These are phyloP conservation scores for Lissonota sp. DNA, from an alignment of 2,888 invertebrate genomes.

Conservation along the genomic window DNA sequence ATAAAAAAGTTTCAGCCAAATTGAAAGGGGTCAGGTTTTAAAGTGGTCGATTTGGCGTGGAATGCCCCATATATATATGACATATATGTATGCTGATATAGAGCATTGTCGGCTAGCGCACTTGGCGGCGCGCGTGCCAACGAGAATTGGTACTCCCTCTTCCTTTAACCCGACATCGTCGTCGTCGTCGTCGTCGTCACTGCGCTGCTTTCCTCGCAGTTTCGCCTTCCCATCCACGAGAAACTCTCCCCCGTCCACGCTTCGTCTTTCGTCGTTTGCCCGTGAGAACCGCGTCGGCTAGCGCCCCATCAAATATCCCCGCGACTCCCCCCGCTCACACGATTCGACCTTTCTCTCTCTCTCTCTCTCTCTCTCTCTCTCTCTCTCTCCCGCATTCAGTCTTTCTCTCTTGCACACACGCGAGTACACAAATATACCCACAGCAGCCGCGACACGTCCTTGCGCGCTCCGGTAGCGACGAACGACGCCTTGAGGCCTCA, in stretches of 20 bases:
- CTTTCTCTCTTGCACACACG: conserved; percentile 66
- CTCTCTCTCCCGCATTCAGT: conserved; percentile 57
- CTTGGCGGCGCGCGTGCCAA: conserved; percentile 82
- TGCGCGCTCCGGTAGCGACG: conserved; percentile 68
- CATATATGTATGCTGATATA: conserved; percentile 15
- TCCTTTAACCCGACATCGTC: conserved; percentile 49
- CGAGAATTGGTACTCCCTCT: conserved; percentile 70
- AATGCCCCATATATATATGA: background rate
- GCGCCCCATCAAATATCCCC: conserved; percentile 44
- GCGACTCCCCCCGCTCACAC: conserved; percentile 41
- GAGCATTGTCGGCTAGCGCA: conserved; percentile 73
- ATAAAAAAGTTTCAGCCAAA: no score
- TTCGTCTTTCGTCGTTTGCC: conserved; percentile 58
- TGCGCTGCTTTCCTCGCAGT: conserved; percentile 59
- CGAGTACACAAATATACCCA: conserved; percentile 70
- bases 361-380: conserved; percentile 55
- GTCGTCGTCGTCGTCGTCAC: conserved; percentile 58
- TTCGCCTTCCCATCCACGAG: conserved; percentile 58
- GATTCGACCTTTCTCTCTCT: conserved; percentile 46
- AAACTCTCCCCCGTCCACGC: conserved; percentile 14
- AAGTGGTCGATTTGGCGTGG: no score
- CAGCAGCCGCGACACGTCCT: conserved; percentile 60
- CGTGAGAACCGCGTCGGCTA: conserved; percentile 63
- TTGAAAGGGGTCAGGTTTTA: no score
- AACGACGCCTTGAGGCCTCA: conserved; percentile 80